Percentiles rank a stretch among this genome's conserved stretches.
Conservation (phyloP, 2,113 vertebrate genomes). For the Fregetta grallaria region DNA sequence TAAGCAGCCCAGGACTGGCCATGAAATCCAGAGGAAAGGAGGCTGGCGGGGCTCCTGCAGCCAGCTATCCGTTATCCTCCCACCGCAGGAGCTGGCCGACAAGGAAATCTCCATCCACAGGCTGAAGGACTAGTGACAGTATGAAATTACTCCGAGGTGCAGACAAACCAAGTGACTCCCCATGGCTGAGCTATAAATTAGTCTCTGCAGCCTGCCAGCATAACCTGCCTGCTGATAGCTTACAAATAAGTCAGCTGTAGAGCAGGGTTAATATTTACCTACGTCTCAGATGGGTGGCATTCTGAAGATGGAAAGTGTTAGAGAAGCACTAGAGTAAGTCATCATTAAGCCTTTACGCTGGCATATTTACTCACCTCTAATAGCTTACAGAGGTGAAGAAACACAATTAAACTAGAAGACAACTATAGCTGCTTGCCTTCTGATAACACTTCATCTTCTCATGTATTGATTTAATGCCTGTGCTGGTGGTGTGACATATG, state of each 20-base stretch:
- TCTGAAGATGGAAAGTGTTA: slow-evolving; percentile 6
- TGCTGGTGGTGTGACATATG: background rate
- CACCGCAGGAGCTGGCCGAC: accelerated
- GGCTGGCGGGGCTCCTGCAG: background rate
- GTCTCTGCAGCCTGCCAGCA: background rate
- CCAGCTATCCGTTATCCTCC: background rate
- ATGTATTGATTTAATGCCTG: background rate
- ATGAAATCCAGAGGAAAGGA: background rate
- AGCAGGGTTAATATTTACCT: slow-evolving; percentile 22
- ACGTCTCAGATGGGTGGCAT: background rate
- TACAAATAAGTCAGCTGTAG: background rate
- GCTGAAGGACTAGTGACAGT: background rate
- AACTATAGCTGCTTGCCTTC: background rate
- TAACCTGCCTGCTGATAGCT: background rate
- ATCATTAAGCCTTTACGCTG: background rate
- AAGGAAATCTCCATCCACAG: background rate
- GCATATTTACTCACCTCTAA: background rate
- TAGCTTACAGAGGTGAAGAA: background rate
- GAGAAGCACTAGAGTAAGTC: background rate
- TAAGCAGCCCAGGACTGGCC: background rate
- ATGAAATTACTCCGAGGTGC: background rate
- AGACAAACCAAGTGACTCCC: background rate
- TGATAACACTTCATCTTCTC: background rate
- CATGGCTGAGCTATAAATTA: background rate
- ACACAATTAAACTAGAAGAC: slow-evolving; percentile 1